A percentile compares a stretch with the other conserved stretches of the same genome.
phyloP scores from a whole-genome alignment of 23 tunicate genomes.

The Trididemnum miniatum region DNA sequence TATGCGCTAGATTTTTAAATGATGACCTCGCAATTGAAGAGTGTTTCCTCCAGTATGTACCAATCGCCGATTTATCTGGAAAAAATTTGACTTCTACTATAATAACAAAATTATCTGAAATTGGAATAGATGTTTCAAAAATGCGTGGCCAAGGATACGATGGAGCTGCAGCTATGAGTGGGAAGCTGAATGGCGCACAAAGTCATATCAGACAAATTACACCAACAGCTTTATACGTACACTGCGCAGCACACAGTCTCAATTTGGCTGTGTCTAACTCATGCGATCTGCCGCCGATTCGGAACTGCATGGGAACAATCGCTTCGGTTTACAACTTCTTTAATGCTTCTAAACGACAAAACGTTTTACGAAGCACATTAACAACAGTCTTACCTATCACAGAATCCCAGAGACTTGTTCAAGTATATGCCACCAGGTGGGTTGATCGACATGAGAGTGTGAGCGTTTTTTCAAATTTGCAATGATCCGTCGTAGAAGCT shows the following conservation, averaged over 20 bases:
- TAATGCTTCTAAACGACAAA: background rate
- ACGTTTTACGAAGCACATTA: background rate
- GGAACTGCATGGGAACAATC: background rate
- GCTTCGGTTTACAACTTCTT: background rate
- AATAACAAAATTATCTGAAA: background rate
- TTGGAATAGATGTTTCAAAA: background rate
- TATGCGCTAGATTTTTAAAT: background rate
- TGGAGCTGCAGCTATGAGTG: slow-evolving; percentile 16
- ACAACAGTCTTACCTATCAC: background rate
- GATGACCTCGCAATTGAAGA: background rate
- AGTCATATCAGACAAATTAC: background rate
- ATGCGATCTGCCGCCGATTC: background rate
- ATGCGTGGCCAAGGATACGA: slow-evolving; percentile 17
- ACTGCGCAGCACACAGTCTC: background rate
- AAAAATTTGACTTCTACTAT: background rate
- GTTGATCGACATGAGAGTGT: slow-evolving; percentile 12
- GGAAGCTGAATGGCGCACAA: background rate
- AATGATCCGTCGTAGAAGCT: slow-evolving; percentile 14
- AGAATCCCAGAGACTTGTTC: slow-evolving; percentile 13
- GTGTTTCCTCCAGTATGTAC: background rate
- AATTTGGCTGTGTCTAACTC: slow-evolving; percentile 1
- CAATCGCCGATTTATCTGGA: background rate
- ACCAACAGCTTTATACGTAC: background rate
- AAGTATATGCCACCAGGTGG: slow-evolving; percentile 26
- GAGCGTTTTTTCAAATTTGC: slow-evolving; percentile 15